phyloP scores from a whole-genome alignment of 2,797 vertebrate genomes.

The Manis pentadactyla region DNA sequence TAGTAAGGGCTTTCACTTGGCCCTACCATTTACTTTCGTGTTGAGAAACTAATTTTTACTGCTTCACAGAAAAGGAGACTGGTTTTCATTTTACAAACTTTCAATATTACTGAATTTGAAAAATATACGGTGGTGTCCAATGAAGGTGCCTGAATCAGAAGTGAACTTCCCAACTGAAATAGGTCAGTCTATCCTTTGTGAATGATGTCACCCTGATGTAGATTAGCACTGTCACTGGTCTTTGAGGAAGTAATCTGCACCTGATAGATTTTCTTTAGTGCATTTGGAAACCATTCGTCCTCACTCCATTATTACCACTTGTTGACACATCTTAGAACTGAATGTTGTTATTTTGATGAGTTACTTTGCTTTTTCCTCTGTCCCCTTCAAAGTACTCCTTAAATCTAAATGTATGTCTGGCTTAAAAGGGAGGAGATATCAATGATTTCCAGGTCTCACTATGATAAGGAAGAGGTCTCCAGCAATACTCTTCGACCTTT shows the following conservation, averaged over 20 bases:
- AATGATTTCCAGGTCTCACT: neutral
- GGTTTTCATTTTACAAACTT: neutral
- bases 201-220: neutral
- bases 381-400: neutral
- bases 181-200: neutral
- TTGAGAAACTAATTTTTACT: slow-evolving; percentile 6
- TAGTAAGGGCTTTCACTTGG: neutral
- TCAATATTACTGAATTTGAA: neutral
- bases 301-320: neutral
- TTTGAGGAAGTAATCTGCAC: neutral
- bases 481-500: neutral
- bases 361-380: neutral
- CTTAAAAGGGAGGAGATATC: neutral
- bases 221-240: neutral
- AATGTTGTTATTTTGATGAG: neutral
- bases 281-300: neutral
- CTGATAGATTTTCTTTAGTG: neutral
- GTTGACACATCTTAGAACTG: neutral
- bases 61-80: neutral
- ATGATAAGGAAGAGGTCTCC: neutral
- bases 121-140: neutral
- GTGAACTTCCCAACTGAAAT: neutral
- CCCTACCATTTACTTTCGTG: neutral
- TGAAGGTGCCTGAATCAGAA: neutral
- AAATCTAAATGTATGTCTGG: neutral